Evolutionary conservation across 2,113 vertebrate genomes (phyloP).

Genomic region (Limanda limanda): DNA sequence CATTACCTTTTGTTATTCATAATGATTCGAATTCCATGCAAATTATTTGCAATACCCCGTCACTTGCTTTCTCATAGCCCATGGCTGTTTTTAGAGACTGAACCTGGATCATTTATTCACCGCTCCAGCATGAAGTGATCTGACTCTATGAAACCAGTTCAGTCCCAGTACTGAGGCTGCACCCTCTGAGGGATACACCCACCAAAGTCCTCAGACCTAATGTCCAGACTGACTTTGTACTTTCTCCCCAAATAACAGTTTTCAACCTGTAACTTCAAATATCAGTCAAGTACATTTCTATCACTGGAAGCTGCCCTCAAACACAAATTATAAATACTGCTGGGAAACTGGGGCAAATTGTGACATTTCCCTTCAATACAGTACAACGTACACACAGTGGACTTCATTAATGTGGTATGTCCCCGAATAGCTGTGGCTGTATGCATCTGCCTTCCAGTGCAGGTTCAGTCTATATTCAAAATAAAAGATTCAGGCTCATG

Average conservation of each 20-base stretch:
- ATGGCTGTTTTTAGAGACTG: too few relatives aligned
- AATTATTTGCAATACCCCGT: too few relatives aligned
- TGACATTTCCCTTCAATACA: neutral
- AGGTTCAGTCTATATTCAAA: too few relatives aligned
- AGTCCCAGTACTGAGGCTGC: neutral
- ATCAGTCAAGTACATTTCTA: neutral
- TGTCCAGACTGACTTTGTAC: neutral
- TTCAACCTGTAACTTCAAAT: neutral
- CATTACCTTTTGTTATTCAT: neutral
- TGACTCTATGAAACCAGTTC: neutral
- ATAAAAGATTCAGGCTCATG: too few relatives aligned
- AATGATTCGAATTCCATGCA: neutral
- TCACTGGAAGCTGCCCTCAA: too few relatives aligned
- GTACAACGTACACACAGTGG: neutral
- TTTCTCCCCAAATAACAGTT: neutral
- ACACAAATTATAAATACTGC: too few relatives aligned
- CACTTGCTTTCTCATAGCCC: too few relatives aligned
- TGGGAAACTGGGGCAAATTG: neutral
- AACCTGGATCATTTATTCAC: neutral
- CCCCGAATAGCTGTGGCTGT: too few relatives aligned
- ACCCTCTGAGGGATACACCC: neutral
- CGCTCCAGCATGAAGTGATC: neutral
- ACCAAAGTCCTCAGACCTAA: neutral
- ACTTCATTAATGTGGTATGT: neutral
- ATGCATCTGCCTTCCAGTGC: too few relatives aligned